These are phyloP conservation scores for Coleophora flavipennella DNA, from an alignment of 2,888 invertebrate species.

Conservation along the genomic window DNA sequence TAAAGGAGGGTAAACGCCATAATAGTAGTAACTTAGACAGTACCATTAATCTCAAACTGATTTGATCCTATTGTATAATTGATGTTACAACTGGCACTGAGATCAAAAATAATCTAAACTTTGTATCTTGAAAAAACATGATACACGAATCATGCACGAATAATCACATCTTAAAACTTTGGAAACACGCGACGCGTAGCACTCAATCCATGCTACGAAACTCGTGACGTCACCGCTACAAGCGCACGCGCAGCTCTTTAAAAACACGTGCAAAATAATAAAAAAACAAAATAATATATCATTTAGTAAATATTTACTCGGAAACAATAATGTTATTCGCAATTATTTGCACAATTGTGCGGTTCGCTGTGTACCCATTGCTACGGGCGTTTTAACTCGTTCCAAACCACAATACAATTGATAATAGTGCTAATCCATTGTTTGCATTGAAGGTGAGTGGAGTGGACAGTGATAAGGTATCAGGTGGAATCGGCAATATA, in stretches of 20 bases:
- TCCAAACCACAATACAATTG: conserved; percentile 9
- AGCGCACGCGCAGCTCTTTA: not conserved
- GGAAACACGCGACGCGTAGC: conserved; percentile 1
- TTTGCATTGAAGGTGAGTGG: conserved; percentile 12
- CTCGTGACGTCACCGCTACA: conserved; percentile 1
- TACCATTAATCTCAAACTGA: too few species aligned
- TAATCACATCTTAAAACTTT: too few species aligned
- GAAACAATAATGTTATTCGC: conserved; percentile 2
- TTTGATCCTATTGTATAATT: too few species aligned
- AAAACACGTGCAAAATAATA: conserved; percentile 6
- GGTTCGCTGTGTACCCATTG: conserved; percentile 1
- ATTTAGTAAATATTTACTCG: conserved; percentile 8
- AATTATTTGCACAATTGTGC: conserved; percentile 13
- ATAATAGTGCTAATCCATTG: conserved; percentile 13
- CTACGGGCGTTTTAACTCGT: conserved; percentile 6
- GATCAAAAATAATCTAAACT: too few species aligned
- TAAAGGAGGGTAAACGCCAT: too few species aligned
- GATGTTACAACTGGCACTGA: too few species aligned
- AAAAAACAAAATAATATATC: conserved; percentile 6
- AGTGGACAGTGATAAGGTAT: conserved; percentile 12
- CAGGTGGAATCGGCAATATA: conserved; percentile 5
- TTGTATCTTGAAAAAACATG: too few species aligned
- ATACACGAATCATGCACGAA: too few species aligned
- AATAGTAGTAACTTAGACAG: too few species aligned
- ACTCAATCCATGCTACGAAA: not conserved